Percentiles rank a stretch among this genome's conserved stretches.
phyloP scores from a whole-genome alignment of 2,797 vertebrate genomes.

The Melanotaenia parkinsoni region DNA sequence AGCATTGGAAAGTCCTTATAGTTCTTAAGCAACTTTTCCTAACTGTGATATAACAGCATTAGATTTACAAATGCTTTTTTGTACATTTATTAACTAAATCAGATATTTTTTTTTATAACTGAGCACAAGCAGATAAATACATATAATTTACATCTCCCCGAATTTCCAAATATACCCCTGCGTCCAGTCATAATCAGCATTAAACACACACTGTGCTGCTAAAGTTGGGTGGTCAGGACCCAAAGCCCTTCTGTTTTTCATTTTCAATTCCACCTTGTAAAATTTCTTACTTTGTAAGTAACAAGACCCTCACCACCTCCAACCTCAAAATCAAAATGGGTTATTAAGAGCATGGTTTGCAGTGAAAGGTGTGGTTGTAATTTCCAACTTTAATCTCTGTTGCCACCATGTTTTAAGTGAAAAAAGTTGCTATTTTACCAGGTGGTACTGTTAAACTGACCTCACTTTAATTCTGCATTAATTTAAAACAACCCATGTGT shows the following conservation, averaged over 20 bases:
- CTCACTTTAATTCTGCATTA: no score
- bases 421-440: no score
- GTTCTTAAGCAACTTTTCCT: not conserved
- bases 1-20: slow-evolving; percentile 2
- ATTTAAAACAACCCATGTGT: not conserved
- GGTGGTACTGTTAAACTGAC: no score
- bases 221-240: not conserved
- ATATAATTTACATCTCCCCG: not conserved
- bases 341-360: no score
- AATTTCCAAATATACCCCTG: not conserved
- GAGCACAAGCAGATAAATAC: not conserved
- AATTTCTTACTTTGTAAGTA: not conserved
- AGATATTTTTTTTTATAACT: not conserved
- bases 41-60: not conserved
- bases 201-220: not conserved
- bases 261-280: not conserved
- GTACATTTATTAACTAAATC: not conserved
- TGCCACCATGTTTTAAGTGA: no score
- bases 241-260: not conserved
- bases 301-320: not conserved
- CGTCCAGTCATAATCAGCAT: not conserved
- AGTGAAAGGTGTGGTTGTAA: no score
- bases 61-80: not conserved
- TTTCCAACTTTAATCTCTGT: no score
- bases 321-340: not conserved